Evolutionary conservation across 2,113 vertebrate genomes (phyloP), one percentile per base, ranked within the genome.

Genomic region (Oplegnathus fasciatus): DNA sequence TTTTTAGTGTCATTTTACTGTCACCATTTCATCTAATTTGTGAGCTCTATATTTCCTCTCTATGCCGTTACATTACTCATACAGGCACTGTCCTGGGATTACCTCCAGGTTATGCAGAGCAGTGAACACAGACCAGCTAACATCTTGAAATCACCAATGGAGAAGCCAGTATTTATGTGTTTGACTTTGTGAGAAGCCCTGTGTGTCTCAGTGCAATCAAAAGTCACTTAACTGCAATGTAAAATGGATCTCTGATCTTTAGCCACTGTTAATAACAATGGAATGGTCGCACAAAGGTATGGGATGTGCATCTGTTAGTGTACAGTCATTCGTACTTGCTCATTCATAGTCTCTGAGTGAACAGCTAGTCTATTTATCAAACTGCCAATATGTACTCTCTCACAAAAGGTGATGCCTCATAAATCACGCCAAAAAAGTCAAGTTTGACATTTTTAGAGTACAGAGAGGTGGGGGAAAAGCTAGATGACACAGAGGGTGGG

Each of bases 1-100:
- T 20, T 52, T 75, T 50, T 34, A 69, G 54, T 55, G 58, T 77
- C 54, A 52, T 48, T 61, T 62, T 48, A 44, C 32, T 55, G 58
- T 54, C 46, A 30, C 50, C 2, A 26, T 55, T 70, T 50, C 32
- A 78, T 76, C 28, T 78, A 10, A 83, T 80, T 52, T 80, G 60
- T 54, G 44, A 71, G 64, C 57, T 72, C 61, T 40, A n/a, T 32
- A 24, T 71, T 44, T 75, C 32, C 48, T 20, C 6, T 32, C 24
- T 26, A 9, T 52, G 32, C 57, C n/a, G 34, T 32, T 32, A 48
- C 62, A 69, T 42, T 55, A 24, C 32, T 54, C 37, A 37, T 22
- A 24, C 44, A 54, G 62, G 22, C 46, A 3, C 11, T 46, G 64
- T 78, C 67, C 86, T 9, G 1, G 28, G 52, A 75, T 82, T 15